These are phyloP conservation scores for Vulpes vulpes DNA, from an alignment of 2,113 vertebrate species.

Conservation along the genomic window DNA sequence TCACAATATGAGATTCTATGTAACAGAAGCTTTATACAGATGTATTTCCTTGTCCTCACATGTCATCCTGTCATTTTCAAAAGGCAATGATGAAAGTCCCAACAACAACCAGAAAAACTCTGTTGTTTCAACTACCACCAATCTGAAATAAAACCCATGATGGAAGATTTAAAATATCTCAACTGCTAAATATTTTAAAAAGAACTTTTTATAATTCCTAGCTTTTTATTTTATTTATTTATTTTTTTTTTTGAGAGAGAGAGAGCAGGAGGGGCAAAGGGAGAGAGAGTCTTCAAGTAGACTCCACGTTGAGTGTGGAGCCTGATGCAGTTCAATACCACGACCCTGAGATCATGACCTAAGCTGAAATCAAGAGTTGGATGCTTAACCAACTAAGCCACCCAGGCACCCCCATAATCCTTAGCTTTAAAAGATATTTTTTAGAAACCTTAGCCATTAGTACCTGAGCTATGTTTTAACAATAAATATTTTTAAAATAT, in stretches of 20 bases:
- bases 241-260: too few relatives aligned
- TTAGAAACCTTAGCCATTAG: not conserved
- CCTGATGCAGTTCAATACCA: not conserved
- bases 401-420: not conserved
- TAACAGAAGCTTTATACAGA: not conserved
- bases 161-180: not conserved
- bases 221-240: not conserved
- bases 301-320: not conserved
- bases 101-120: not conserved
- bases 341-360: not conserved
- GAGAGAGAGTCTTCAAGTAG: not conserved
- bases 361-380: not conserved
- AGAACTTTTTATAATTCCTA: not conserved
- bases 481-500: not conserved
- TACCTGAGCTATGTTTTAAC: constrained; percentile 42
- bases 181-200: not conserved
- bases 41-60: not conserved
- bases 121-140: not conserved
- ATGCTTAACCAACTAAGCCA: not conserved
- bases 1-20: not conserved
- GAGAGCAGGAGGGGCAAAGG: not conserved
- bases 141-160: constrained; percentile 6
- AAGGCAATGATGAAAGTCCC: constrained; percentile 9
- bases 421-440: not conserved
- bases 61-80: constrained; percentile 38